Base-by-base conservation (phyloP, 2,113 vertebrate species). In the Pithys albifrons region DNA sequence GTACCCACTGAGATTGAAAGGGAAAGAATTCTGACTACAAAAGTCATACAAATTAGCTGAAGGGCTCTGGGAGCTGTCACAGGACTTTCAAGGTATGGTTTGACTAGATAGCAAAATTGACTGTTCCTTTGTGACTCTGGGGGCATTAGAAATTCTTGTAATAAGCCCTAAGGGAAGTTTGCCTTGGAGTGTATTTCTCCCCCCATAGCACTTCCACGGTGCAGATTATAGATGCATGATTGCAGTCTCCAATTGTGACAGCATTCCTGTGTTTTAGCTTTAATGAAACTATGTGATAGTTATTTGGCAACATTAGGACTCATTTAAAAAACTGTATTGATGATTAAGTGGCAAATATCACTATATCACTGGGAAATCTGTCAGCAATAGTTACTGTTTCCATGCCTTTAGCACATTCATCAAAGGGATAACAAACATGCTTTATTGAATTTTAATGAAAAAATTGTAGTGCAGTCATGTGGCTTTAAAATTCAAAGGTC, bases 401-500 rank as follows among this genome's bases (percentile, higher is more conserved):
- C 28, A 31, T 79, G 86, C 85, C 95, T 91, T 85, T 55, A 82
- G 84, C 81, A 73, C 52, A 71, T 94, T 95, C 72, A 95, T 95
- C 94, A 96, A 97, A 96, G 84, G 66, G 65, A 77, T 91, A 91
- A 89, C 86, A 95, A 95, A 92, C 65, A 85, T 81, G 86, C 41
- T 80, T 92, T 92, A 95, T 85, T 79, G 64, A 89, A 93, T 95
- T 91, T 96, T 95, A 96, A 95, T 91, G 45, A 67, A 48, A 93
- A 94, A 93, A 86, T 33, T 91, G 57, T 67, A 86, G 64, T 72
- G 33, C 45, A 74, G 72, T 87, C 48, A 43, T 86, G 67, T 83
- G 92, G 39, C 69, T 96, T 94, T 91, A 96, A 92, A 96, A 96
- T 96, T 88, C 85, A 92, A 81, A 87, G 61, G 69, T 81, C 88